Conservation (phyloP, 2,888 invertebrate genomes). For the Mesodorylaimus sp. region DNA sequence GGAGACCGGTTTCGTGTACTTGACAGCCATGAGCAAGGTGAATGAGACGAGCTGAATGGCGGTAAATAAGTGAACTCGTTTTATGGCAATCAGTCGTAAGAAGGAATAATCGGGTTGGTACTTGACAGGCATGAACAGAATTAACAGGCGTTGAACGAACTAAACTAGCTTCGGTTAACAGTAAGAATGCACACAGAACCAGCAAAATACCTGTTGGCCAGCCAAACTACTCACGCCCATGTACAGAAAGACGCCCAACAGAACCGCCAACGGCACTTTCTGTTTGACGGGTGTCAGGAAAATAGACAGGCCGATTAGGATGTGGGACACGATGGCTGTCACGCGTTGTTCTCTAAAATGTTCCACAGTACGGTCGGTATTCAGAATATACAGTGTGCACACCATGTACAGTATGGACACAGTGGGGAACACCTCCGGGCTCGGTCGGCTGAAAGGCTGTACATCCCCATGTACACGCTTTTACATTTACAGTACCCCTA, state of each 20-base stretch:
- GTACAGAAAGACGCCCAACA: constrained; percentile 37
- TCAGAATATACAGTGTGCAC: background rate
- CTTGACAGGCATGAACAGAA: constrained; percentile 18
- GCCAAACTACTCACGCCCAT: constrained; percentile 35
- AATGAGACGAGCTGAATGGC: constrained; percentile 29
- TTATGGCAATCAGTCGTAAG: constrained; percentile 11
- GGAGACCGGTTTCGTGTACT: constrained; percentile 45
- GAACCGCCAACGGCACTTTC: constrained; percentile 34
- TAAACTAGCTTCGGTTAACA: too few species aligned
- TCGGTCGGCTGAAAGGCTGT: too few species aligned
- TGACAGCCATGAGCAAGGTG: constrained; percentile 45
- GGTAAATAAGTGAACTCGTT: constrained; percentile 30
- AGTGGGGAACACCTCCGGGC: too few species aligned
- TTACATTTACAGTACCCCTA: too few species aligned
- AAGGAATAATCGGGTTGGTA: constrained; percentile 16
- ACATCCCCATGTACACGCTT: too few species aligned
- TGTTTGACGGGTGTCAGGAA: constrained; percentile 46
- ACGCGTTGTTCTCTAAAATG: constrained; percentile 46
- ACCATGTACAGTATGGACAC: too few species aligned
- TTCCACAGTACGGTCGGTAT: background rate
- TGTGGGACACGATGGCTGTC: constrained; percentile 57
- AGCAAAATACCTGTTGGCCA: constrained; percentile 21
- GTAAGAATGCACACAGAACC: too few species aligned
- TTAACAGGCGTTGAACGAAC: constrained; percentile 66
- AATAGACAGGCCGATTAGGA: constrained; percentile 41